Base-by-base conservation (phyloP, 2,113 vertebrate species). In the Halcyon senegalensis region DNA sequence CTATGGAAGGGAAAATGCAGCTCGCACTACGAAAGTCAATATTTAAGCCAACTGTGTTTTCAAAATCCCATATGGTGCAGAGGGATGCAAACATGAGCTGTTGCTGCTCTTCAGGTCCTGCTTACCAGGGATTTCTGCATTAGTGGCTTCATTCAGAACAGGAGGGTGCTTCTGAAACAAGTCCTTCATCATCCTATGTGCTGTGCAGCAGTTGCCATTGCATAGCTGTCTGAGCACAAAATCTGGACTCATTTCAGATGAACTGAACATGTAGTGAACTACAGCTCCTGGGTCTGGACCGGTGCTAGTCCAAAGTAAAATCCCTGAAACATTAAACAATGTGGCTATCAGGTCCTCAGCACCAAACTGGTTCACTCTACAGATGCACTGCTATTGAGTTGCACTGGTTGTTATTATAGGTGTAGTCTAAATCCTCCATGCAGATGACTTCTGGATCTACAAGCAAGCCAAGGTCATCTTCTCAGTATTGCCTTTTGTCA, bases 1-100 rank as follows among this genome's bases (percentile, higher is more conserved):
- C 76, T 75, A 50, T 16, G 13, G 31, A 39, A 87, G 55, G 39
- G 58, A 87, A 89, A 91, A 93, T 20, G 77, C 91, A 92, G 69
- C n/a, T 86, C 53, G 89, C 12, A 0, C 56, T 66, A 91, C 74
- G 31, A 58, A 93, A 95, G 68, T 76, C 94, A 93, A 60, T 73
- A 59, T 93, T 96, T 80, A 90, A 96, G 68, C 87, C 90, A 92
- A 88, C 76, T 89, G 88, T 93, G 87, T 94, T 95, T 96, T 93
- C 68, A 78, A 94, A 93, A 90, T 78, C 79, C 96, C 95, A 94
- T 93, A 92, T 94, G 93, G 91, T 94, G 41, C 91, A 87, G 69
- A 89, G 69, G 77, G 87, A 94, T 93, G 75, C 74, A 84, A 96
- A 85, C 41, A 94, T 10, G 94, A 94, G 93, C 72, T 95, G 84